Conservation (phyloP, 2,888 invertebrate genomes). For the Ochropleura leucogaster region DNA sequence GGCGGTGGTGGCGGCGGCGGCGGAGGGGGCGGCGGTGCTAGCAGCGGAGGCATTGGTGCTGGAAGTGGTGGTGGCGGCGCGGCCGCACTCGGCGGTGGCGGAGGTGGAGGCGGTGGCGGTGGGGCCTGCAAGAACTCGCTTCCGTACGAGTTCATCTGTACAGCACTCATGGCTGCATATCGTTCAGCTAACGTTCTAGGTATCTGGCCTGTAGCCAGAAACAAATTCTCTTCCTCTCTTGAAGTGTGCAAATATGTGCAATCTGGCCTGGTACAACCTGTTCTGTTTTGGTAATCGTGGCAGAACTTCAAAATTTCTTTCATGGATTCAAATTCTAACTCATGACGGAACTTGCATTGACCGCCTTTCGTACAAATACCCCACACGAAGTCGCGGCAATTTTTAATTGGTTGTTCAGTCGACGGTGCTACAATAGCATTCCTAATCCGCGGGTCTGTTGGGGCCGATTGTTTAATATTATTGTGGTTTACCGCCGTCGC, state of each 20-base stretch:
- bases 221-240: conserved; percentile 80
- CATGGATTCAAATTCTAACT: conserved; percentile 80
- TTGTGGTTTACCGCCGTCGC: conserved; percentile 17
- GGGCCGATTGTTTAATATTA: conserved; percentile 40
- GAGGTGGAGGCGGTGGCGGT: conserved; percentile 61
- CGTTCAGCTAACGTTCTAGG: conserved; percentile 80
- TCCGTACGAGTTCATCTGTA: conserved; percentile 47
- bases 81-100: conserved; percentile 35
- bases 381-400: conserved; percentile 83
- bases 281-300: conserved; percentile 83
- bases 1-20: conserved; percentile 68
- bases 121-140: conserved; percentile 51
- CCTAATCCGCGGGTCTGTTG: conserved; percentile 67
- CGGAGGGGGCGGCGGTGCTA: conserved; percentile 62
- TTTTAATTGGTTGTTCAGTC: conserved; percentile 54
- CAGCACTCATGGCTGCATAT: conserved; percentile 73
- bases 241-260: conserved; percentile 82
- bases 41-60: conserved; percentile 47
- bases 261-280: conserved; percentile 78
- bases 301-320: conserved; percentile 82
- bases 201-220: conserved; percentile 75
- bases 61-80: conserved; percentile 60
- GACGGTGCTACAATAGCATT: conserved; percentile 39
- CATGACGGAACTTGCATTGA: conserved; percentile 80
- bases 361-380: conserved; percentile 80